Evolutionary conservation across 2,888 invertebrate species (phyloP).

Genomic region (Trissolcus brochymenae): DNA sequence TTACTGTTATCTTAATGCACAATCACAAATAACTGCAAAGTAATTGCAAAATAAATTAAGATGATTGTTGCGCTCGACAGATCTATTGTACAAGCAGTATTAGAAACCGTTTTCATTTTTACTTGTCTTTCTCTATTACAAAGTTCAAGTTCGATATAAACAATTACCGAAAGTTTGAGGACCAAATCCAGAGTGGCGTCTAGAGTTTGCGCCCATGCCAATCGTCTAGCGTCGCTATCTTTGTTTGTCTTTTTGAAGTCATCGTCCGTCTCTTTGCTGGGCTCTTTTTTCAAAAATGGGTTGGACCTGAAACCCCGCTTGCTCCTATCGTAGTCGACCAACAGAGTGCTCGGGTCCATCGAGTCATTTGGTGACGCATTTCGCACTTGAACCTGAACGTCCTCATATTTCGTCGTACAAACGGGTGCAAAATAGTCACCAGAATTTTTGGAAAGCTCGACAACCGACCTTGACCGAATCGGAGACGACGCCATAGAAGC

Average conservation of each 20-base stretch:
- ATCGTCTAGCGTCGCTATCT: conserved; percentile 91
- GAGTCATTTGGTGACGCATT: conserved; percentile 20
- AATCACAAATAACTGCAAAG: conserved; percentile 23
- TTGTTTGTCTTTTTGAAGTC: conserved; percentile 80
- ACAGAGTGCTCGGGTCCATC: conserved; percentile 65
- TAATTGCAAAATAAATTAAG: conserved; percentile 12
- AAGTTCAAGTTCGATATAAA: conserved; percentile 4
- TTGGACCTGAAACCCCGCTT: conserved; percentile 71
- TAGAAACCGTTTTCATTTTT: too few relatives aligned
- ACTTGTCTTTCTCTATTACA: too few relatives aligned
- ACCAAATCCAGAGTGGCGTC: conserved; percentile 90
- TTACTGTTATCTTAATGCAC: conserved; percentile 39
- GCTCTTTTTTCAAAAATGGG: conserved; percentile 68
- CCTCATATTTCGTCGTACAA: conserved; percentile 30
- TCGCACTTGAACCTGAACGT: conserved; percentile 23
- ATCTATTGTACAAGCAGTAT: neutral
- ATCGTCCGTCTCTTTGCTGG: conserved; percentile 78
- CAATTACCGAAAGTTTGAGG: conserved; percentile 79
- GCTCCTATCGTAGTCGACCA: conserved; percentile 71
- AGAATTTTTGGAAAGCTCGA: conserved; percentile 61
- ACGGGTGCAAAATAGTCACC: conserved; percentile 14
- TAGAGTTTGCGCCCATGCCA: conserved; percentile 90
- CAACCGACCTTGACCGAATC: conserved; percentile 68
- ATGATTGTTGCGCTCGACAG: neutral
- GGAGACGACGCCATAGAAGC: conserved; percentile 23